Evolutionary conservation across 2,797 vertebrate genomes (phyloP), one percentile per base, ranked within the genome.

Genomic region (Bradypodion pumilum): DNA sequence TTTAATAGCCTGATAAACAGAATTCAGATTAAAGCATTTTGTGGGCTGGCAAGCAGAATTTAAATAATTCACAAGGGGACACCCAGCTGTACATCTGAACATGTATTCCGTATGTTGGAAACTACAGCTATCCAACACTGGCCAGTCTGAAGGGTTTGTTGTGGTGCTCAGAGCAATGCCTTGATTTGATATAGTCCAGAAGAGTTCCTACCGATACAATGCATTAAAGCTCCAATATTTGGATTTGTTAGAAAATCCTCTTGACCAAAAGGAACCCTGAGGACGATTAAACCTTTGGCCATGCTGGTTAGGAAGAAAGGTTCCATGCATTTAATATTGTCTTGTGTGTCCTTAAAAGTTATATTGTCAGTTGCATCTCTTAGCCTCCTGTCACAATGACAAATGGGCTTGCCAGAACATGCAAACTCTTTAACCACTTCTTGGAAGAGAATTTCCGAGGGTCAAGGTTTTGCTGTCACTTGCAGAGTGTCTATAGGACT

Each of bases 1-100:
- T 93, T 87, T 90, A 91, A 85, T 78, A 90, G 49, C 82, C 87
- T 89, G 89, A 83, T 88, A 88, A 85, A 27, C 63, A 90, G 84
- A 91, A 85, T 77, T 75, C 86, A 77, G 78, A 91, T 84, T 84
- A 92, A 80, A 84, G 46, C 4, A 82, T 90, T 92, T 90, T 86
- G 78, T 81, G 83, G 86, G 80, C 87, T 63, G 78, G 81, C 83
- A 91, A 70, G 13, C 74, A 87, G 81, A 77, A 93, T 88, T 90
- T 93, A 93, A 92, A 75, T 60, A 75, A 93, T 87, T 88, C 27
- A 81, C 77, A 80, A 85, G 88, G 91, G 74, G 73, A 77, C 87
- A 56, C 9, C 70, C 84, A 85, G 16, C 23, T 13, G 3, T 65
- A 73, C 82, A 73, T 86, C 88, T 69, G 88, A 88, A 91, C 83